Conservation (phyloP, 2,113 vertebrate genomes). For the Dicerorhinus sumatrensis region DNA sequence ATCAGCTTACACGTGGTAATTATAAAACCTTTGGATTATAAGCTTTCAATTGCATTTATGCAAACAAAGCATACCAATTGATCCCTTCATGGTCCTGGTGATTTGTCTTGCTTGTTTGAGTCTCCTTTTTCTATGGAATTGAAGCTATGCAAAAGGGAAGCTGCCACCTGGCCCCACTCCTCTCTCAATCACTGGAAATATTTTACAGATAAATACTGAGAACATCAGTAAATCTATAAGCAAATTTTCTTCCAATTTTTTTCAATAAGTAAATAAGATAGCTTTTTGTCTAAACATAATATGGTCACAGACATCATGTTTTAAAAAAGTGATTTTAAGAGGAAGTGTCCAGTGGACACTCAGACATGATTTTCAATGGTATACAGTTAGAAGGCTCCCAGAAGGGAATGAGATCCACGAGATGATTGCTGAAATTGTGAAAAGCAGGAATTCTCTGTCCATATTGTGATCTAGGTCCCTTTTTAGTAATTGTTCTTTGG, state of each 20-base stretch:
- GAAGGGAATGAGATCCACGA: not conserved
- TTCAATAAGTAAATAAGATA: not conserved
- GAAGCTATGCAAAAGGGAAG: conserved; percentile 64
- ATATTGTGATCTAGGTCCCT: too few relatives aligned
- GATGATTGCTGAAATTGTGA: not conserved
- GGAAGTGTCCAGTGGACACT: not conserved
- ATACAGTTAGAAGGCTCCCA: not conserved
- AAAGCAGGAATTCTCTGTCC: not conserved
- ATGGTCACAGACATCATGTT: not conserved
- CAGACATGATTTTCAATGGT: not conserved
- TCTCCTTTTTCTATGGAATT: conserved; percentile 59
- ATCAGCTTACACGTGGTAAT: not conserved
- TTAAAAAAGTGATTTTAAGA: not conserved
- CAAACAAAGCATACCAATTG: not conserved
- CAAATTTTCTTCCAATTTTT: not conserved
- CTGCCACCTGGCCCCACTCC: conserved; percentile 79
- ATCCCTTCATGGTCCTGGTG: conserved; percentile 37
- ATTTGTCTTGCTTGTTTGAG: conserved; percentile 74
- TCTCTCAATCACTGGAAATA: conserved; percentile 74
- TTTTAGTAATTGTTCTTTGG: not conserved
- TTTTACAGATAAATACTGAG: conserved; percentile 77
- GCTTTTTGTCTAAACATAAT: not conserved
- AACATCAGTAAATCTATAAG: conserved; percentile 63
- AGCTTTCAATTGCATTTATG: not conserved
- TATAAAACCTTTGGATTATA: not conserved